Evolutionary conservation across 1,140 invertebrate species (phyloP).

Genomic region (Ceratina australensis): DNA sequence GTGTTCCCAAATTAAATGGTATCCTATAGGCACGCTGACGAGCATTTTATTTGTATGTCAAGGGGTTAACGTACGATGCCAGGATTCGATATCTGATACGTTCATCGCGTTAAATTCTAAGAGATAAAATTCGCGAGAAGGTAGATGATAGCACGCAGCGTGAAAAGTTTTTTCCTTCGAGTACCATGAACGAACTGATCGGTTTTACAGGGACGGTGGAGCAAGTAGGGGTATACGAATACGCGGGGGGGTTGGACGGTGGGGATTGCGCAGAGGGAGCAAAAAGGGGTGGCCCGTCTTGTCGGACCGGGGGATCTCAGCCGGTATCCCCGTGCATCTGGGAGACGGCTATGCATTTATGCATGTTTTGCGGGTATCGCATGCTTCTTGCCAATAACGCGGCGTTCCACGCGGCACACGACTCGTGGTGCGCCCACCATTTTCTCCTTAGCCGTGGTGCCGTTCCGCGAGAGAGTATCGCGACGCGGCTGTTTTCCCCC

Average conservation of each 20-base stretch:
- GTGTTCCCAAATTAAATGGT: no score
- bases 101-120: no score
- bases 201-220: constrained; percentile 27
- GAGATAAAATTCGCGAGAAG: no score
- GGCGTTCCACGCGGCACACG: constrained; percentile 60
- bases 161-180: not conserved
- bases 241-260: not conserved
- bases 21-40: no score
- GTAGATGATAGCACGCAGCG: not conserved
- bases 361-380: constrained; percentile 74
- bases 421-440: constrained; percentile 52
- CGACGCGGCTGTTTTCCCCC: not conserved
- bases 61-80: no score
- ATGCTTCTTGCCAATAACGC: constrained; percentile 75
- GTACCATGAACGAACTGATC: constrained; percentile 21
- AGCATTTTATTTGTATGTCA: no score
- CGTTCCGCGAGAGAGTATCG: constrained; percentile 10
- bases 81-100: no score
- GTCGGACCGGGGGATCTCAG: constrained; percentile 66
- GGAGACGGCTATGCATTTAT: constrained; percentile 73
- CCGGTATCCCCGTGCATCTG: constrained; percentile 68
- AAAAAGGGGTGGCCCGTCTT: constrained; percentile 68
- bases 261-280: constrained; percentile 50
- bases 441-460: constrained; percentile 34
- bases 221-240: constrained; percentile 19